These are phyloP conservation scores for Acipenser ruthenus DNA, from an alignment of 2,797 vertebrate genomes.

Conservation along the genomic window DNA sequence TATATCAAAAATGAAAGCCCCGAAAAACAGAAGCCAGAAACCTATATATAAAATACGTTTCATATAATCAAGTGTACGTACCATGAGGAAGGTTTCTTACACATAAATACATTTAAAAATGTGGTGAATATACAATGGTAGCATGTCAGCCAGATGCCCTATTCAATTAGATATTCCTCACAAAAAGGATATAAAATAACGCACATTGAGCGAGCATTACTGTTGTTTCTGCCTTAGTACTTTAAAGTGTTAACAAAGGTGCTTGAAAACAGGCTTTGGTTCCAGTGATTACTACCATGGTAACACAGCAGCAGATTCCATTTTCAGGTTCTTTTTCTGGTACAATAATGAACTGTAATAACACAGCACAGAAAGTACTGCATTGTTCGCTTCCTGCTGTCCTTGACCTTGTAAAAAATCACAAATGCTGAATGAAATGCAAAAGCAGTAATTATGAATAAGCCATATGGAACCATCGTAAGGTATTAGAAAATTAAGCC, in stretches of 20 bases:
- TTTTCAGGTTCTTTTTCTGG: slow-evolving; percentile 2
- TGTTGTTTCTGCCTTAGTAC: no score
- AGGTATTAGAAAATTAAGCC: not conserved
- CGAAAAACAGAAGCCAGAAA: no score
- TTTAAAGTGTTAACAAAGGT: not conserved
- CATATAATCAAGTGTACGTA: no score
- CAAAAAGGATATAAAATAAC: no score
- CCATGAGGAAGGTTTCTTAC: no score
- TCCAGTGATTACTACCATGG: slow-evolving; percentile 32
- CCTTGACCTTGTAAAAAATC: slow-evolving; percentile 17
- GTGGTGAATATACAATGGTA: no score
- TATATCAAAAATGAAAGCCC: no score
- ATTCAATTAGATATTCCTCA: no score
- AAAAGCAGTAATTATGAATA: slow-evolving; percentile 5
- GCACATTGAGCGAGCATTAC: no score
- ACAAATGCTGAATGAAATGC: slow-evolving; percentile 6
- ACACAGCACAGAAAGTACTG: slow-evolving; percentile 24
- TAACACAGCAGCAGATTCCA: slow-evolving; percentile 27
- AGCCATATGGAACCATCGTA: not conserved
- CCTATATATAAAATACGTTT: no score
- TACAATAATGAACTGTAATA: slow-evolving; percentile 30
- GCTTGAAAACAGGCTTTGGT: slow-evolving; percentile 17
- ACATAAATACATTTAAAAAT: no score
- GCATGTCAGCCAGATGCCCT: no score
- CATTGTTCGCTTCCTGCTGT: slow-evolving; percentile 23